A percentile compares a stretch with the other conserved stretches of the same genome.
These are phyloP conservation scores for Felis chaus DNA, from an alignment of 2,113 vertebrate genomes.

Conservation along the genomic window DNA sequence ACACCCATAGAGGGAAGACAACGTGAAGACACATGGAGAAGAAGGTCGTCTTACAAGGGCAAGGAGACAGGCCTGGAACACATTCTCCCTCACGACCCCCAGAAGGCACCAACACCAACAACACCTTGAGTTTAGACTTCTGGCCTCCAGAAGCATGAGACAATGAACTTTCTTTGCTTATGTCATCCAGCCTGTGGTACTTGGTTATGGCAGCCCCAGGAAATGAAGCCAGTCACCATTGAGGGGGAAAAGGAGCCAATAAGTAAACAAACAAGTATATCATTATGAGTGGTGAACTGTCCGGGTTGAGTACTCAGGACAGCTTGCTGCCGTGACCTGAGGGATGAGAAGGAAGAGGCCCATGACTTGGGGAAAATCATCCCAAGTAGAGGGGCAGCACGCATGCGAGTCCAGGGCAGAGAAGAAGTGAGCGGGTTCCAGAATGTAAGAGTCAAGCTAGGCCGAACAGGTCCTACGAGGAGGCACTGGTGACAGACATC, in stretches of 20 bases:
- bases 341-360: background rate
- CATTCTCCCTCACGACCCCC: background rate
- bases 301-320: background rate
- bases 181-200: background rate
- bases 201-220: background rate
- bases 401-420: background rate
- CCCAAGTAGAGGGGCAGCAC: background rate
- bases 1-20: background rate
- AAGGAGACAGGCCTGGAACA: background rate
- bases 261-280: conserved; percentile 8
- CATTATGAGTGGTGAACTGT: background rate
- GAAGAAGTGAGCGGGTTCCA: background rate
- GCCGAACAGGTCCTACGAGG: background rate
- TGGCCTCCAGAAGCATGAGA: background rate
- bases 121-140: background rate
- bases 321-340: background rate
- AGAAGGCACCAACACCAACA: background rate
- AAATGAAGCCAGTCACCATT: background rate
- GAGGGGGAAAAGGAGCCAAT: background rate
- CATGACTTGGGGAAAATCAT: background rate
- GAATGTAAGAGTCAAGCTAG: background rate
- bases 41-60: background rate
- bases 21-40: background rate
- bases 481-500: background rate
- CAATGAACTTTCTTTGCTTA: background rate